These are phyloP conservation scores for Drosophila tropicalis DNA, from an alignment of 1,140 invertebrate species.

Conservation along the genomic window DNA sequence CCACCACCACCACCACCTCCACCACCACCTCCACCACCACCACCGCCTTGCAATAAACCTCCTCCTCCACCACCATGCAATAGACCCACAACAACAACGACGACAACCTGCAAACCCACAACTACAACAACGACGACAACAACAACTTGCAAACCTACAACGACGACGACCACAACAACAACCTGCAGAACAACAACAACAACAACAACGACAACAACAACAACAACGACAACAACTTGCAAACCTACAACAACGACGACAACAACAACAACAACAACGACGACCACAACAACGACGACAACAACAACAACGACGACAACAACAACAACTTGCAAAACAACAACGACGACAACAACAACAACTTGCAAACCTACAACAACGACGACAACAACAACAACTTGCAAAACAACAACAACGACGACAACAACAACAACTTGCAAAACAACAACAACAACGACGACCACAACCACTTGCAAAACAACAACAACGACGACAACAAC, in stretches of 20 bases:
- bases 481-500: neutral
- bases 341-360: neutral
- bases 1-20: neutral
- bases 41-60: neutral
- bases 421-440: constrained; percentile 11
- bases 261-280: neutral
- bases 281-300: neutral
- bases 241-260: neutral
- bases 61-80: neutral
- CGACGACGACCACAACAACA: no score
- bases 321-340: neutral
- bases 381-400: neutral
- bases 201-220: no score
- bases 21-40: neutral
- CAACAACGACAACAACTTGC: neutral
- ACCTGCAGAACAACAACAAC: no score
- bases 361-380: neutral
- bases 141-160: no score
- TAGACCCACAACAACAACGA: neutral
- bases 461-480: neutral
- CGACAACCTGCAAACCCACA: neutral
- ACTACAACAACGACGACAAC: no score
- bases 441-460: neutral
- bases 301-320: neutral
- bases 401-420: neutral